These are phyloP conservation scores for Limenitis camilla DNA, from an alignment of 2,888 invertebrate species.

Conservation along the genomic window DNA sequence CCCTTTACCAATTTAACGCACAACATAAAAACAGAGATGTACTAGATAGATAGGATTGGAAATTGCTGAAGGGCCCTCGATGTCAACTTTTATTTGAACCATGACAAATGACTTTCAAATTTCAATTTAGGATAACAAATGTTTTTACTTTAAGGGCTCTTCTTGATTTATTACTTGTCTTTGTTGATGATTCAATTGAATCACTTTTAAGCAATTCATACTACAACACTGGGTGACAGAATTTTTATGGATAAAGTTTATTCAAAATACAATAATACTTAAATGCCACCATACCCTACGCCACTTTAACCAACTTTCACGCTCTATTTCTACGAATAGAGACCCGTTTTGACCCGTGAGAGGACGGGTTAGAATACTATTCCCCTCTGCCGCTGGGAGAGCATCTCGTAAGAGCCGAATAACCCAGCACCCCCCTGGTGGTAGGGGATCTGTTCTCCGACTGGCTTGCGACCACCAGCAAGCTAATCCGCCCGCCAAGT, in stretches of 20 bases:
- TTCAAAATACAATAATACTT: too few relatives aligned
- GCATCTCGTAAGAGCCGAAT: too few relatives aligned
- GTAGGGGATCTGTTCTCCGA: too few relatives aligned
- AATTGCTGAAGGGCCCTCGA: slow-evolving; percentile 1
- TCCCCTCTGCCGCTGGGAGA: too few relatives aligned
- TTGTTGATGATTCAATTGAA: slow-evolving; percentile 1
- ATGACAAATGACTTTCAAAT: slow-evolving; percentile 9
- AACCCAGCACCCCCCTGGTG: too few relatives aligned
- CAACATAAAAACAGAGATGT: not conserved
- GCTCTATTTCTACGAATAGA: too few relatives aligned
- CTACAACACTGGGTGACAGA: not conserved
- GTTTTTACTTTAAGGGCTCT: slow-evolving; percentile 6
- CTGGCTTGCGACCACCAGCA: too few relatives aligned
- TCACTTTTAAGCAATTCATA: slow-evolving; percentile 1
- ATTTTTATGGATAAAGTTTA: not conserved
- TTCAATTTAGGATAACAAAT: slow-evolving; percentile 9
- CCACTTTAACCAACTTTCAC: too few relatives aligned
- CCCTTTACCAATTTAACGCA: not conserved
- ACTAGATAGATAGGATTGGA: not conserved
- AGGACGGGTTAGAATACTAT: too few relatives aligned
- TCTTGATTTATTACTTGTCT: slow-evolving; percentile 7
- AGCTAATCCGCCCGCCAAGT: too few relatives aligned
- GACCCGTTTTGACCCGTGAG: too few relatives aligned
- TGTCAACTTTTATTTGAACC: slow-evolving; percentile 7
- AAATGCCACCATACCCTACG: too few relatives aligned